Evolutionary conservation across 2,797 vertebrate genomes (phyloP).

Genomic region (Rhadinocentrus ornatus): DNA sequence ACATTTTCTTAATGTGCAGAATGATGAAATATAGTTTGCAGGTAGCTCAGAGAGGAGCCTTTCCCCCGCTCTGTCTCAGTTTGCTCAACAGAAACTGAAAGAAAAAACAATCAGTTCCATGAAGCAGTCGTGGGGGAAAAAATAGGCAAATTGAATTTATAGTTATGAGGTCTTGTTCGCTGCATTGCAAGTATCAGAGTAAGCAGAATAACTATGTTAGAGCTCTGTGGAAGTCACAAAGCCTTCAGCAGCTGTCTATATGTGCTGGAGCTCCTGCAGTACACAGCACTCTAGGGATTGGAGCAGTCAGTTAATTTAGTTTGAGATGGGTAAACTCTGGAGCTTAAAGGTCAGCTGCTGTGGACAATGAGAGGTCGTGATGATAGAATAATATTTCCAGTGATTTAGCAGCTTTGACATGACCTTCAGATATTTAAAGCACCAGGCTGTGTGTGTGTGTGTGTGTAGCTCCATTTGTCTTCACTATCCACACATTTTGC

Average conservation of each 20-base stretch:
- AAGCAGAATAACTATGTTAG: slow-evolving; percentile 7
- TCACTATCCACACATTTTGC: slow-evolving; percentile 42
- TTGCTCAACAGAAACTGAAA: slow-evolving; percentile 33
- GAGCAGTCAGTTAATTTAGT: slow-evolving; percentile 34
- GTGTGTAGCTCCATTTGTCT: neutral
- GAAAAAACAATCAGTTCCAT: slow-evolving; percentile 19
- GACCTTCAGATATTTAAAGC: slow-evolving; percentile 63
- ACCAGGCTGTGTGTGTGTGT: neutral
- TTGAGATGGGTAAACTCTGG: slow-evolving; percentile 32
- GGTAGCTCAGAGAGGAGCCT: slow-evolving; percentile 18
- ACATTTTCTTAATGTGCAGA: slow-evolving; percentile 54
- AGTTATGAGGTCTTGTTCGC: slow-evolving; percentile 32
- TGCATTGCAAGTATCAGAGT: slow-evolving; percentile 29
- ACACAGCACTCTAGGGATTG: neutral
- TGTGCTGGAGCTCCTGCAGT: slow-evolving; percentile 18
- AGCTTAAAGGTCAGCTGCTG: slow-evolving; percentile 67
- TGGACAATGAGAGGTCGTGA: slow-evolving; percentile 61
- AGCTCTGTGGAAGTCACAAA: slow-evolving; percentile 12
- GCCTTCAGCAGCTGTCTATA: slow-evolving; percentile 10
- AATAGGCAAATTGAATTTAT: slow-evolving; percentile 34
- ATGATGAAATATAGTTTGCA: slow-evolving; percentile 60
- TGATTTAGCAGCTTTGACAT: slow-evolving; percentile 53
- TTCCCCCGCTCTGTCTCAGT: slow-evolving; percentile 11
- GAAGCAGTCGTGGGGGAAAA: slow-evolving; percentile 3
- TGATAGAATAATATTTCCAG: slow-evolving; percentile 60